Percentiles rank a stretch among this genome's conserved stretches.
These are phyloP conservation scores for Parnassius orleans DNA, from an alignment of 2,888 invertebrate genomes.

Conservation along the genomic window DNA sequence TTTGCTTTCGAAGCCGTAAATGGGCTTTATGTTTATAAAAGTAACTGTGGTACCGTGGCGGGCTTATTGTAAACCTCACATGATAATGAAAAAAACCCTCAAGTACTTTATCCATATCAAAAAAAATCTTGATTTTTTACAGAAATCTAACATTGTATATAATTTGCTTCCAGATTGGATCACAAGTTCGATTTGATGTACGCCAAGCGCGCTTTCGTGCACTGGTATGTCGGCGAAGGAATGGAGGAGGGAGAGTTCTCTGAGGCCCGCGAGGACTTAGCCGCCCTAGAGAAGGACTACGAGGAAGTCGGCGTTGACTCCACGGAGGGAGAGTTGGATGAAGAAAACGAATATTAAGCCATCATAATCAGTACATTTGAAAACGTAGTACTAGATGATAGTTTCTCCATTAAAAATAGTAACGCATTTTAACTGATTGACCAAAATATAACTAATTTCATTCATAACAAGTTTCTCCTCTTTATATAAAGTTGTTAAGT, in stretches of 20 bases:
- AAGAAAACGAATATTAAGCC: constrained; percentile 84
- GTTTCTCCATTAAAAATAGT: not conserved
- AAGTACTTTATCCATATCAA: too few species aligned
- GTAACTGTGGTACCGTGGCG: too few species aligned
- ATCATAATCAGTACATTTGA: not conserved
- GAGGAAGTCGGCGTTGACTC: constrained; percentile 90
- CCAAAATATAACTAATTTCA: too few species aligned
- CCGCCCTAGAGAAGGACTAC: constrained; percentile 89
- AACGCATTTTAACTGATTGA: too few species aligned
- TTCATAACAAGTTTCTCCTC: too few species aligned
- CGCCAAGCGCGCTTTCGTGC: constrained; percentile 96
- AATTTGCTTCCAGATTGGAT: constrained; percentile 81
- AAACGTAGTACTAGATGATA: constrained; percentile 5
- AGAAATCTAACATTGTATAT: too few species aligned
- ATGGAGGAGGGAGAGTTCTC: constrained; percentile 94
- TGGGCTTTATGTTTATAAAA: too few species aligned
- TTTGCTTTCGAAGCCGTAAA: too few species aligned
- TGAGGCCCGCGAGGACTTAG: constrained; percentile 93
- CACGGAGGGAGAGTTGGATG: constrained; percentile 84
- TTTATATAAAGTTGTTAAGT: too few species aligned
- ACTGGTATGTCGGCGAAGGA: constrained; percentile 95
- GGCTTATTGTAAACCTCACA: too few species aligned
- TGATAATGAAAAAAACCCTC: too few species aligned
- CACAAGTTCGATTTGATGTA: constrained; percentile 98
- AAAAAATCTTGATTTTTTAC: too few species aligned